A percentile compares a stretch with the other conserved stretches of the same genome.
phyloP scores from a whole-genome alignment of 1,140 invertebrate genomes.

The Chironomus tepperi region DNA sequence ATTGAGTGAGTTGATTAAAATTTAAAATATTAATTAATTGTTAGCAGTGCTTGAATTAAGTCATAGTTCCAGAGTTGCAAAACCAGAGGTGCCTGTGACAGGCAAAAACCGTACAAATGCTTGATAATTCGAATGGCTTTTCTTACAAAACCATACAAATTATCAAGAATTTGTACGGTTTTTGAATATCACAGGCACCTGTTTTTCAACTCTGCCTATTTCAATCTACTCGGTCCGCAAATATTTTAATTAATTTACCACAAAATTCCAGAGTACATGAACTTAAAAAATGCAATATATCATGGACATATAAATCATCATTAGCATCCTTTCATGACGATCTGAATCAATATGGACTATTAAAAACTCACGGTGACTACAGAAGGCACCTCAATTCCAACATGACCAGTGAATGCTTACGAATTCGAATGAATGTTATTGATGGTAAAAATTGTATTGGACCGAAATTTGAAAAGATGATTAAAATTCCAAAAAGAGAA shows the following conservation, averaged over 20 bases:
- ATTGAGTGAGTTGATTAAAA: neutral
- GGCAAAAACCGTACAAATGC: too few relatives aligned
- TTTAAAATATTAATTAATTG: too few relatives aligned
- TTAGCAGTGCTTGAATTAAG: too few relatives aligned
- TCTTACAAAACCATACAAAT: too few relatives aligned
- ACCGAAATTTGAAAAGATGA: neutral
- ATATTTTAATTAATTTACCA: neutral
- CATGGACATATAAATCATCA: neutral
- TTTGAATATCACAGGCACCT: too few relatives aligned
- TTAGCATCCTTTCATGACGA: neutral
- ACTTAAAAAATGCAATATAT: neutral
- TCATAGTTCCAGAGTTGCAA: too few relatives aligned
- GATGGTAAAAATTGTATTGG: neutral
- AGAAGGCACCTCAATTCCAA: neutral
- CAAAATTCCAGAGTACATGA: neutral
- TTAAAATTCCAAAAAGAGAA: neutral
- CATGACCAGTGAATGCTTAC: neutral
- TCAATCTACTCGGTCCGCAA: neutral
- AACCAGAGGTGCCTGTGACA: too few relatives aligned
- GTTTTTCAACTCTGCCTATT: too few relatives aligned
- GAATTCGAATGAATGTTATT: neutral
- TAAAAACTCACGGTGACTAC: neutral
- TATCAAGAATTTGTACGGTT: too few relatives aligned
- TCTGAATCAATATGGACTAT: neutral
- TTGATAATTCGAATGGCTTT: too few relatives aligned